phyloP scores from a whole-genome alignment of 92 coral and sea anemone genomes.

The Blastomussa wellsi region DNA sequence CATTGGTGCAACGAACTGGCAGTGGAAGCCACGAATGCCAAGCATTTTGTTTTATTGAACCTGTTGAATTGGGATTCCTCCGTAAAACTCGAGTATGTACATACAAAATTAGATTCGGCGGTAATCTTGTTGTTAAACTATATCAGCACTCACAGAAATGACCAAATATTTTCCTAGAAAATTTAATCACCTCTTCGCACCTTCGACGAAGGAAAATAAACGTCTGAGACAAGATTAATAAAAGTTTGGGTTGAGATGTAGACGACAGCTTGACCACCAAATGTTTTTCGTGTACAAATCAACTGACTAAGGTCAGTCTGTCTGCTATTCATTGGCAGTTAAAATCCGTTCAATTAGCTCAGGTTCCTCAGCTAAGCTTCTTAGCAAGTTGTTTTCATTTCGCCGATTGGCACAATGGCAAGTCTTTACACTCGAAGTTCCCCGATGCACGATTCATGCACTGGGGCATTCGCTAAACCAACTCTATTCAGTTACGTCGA shows the following conservation, averaged over 20 bases:
- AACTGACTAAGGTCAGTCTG: not conserved
- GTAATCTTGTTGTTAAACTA: slow-evolving; percentile 4
- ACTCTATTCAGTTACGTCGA: not conserved
- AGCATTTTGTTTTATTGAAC: no score
- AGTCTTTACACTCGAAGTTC: not conserved
- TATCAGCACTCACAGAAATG: not conserved
- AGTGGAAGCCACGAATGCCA: no score
- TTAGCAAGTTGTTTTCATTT: slow-evolving; percentile 28
- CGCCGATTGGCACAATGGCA: slow-evolving; percentile 12
- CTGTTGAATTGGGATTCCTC: no score
- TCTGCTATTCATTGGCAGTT: slow-evolving; percentile 12
- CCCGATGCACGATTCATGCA: slow-evolving; percentile 10
- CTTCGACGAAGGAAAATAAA: not conserved
- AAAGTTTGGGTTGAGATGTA: not conserved
- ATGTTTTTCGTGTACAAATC: not conserved
- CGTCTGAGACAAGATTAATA: not conserved
- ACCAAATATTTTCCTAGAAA: not conserved
- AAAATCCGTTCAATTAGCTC: slow-evolving; percentile 27
- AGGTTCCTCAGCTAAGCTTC: slow-evolving; percentile 40
- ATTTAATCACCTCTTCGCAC: not conserved
- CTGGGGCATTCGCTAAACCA: not conserved
- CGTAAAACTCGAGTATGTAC: no score
- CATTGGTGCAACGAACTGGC: no score
- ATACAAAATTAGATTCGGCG: not conserved
- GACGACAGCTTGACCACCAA: not conserved